Base-by-base conservation (phyloP, 2,113 vertebrate species). In the Columbina picui region DNA sequence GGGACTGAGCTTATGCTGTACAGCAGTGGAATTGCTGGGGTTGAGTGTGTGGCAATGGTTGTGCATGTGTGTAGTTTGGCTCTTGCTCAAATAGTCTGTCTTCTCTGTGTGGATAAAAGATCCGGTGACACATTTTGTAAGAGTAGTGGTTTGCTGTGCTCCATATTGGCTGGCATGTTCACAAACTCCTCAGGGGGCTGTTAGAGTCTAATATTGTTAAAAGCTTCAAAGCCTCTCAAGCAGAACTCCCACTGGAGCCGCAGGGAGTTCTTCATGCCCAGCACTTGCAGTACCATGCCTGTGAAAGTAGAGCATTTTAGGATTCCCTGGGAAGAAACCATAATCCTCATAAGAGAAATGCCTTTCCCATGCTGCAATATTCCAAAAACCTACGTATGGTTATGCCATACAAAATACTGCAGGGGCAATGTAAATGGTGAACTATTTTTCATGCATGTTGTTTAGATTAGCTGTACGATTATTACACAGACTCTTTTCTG, bases 1-100 rank as follows among this genome's bases (percentile, higher is more conserved):
- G 7, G 29, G 63, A 36, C 70, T 90, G 82, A 83, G 67, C 39
- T 64, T 13, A 5, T 0, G 1, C 0, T 8, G 49, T 14, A 2
- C 1, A 1, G 23, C 0, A 0, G 26, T 32, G 67, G 41, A 11
- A 12, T 50, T 29, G 4, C 29, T 1, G 6, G 25, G 8, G 16
- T 1, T 38, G 50, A 38, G 26, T 0, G 0, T 9, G 61, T 10
- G 49, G 32, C 30, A 19, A 2, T 8, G 7, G n/a, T 6, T 39
- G 12, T 47, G 41, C 2, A 1, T n/a, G 36, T 38, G 45, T 47
- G 39, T 25, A 36, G 53, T 43, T 45, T 20, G 49, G 38, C 25
- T 83, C 43, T 4, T 43, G 53, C 74, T 82, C 53, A 56, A 32
- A 52, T 39, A 4, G n/a, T 75, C 52, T 52, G 20, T 19, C n/a